Evolutionary conservation across 2,797 vertebrate species (phyloP), one percentile per base, ranked within the genome.

Genomic region (Argyrosomus regius): DNA sequence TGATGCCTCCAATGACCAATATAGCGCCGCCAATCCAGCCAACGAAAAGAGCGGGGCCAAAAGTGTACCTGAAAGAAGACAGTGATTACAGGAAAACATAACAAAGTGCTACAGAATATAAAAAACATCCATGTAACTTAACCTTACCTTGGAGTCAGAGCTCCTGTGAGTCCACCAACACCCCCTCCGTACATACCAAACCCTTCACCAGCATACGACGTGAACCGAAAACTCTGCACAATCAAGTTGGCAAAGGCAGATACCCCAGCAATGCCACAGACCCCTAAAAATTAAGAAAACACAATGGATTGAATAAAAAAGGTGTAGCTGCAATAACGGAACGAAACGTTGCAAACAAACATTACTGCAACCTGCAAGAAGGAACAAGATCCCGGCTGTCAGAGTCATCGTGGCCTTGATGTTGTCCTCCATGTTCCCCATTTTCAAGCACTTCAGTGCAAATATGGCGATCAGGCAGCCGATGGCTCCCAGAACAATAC

Each of bases 201-300:
- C 3, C 72, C 84, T 11, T 70, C 53, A 0, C 80, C 80, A 0
- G 83, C 18, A 10, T 26, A 94, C 5, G 87, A 78, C 9, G 91
- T 92, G 81, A 95, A 92, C 3, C 95, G 96, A 86, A 98, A 98
- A 87, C 97, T 97, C 77, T 97, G 96, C 81, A 98, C 97, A 64
- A 98, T 93, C 94, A 98, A 95, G 91, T 98, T 98, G 64, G 97
- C 97, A 81, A 98, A 98, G 77, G 98, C 95, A 0, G 97, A 98
- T 65, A 97, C 97, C 0, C 97, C 97, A 1, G 96, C 95, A 22
- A 98, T 96, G 43, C 95, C 95, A 84, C 97, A 98, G 26, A 98
- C 83, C 50, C 97, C 97, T 98, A 73, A 58, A 50, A 22, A 67
- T 43, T 1, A 22, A 61, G 56, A 60, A 45, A 22, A 39, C 35